phyloP scores from a whole-genome alignment of 1,140 invertebrate species.

The Drosophila parabipectinata region DNA sequence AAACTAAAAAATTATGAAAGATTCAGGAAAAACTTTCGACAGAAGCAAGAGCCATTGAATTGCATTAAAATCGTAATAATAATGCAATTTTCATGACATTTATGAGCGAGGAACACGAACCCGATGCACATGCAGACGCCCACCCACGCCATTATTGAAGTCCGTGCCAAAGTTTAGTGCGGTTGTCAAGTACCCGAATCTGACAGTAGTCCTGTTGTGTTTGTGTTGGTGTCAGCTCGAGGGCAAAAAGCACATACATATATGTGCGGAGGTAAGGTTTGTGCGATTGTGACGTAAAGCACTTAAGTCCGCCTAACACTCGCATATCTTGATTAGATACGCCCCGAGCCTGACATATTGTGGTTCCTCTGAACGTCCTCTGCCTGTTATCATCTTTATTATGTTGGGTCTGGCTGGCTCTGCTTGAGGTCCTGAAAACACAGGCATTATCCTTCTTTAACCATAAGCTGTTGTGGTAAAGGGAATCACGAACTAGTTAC shows the following conservation, averaged over 20 bases:
- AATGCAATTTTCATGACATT: constrained; percentile 61
- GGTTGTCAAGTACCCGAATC: constrained; percentile 43
- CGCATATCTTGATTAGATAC: constrained; percentile 64
- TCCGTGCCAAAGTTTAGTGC: constrained; percentile 18
- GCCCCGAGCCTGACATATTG: constrained; percentile 48
- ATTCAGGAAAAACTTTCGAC: background rate
- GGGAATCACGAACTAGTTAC: no score
- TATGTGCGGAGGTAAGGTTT: background rate
- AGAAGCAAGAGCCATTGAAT: constrained; percentile 49
- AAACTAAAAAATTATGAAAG: background rate
- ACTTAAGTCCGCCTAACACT: constrained; percentile 55
- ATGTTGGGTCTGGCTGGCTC: background rate
- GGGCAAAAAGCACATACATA: background rate
- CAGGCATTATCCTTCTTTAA: background rate
- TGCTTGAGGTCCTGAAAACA: background rate
- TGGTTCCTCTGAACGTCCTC: constrained; percentile 1
- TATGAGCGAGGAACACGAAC: constrained; percentile 18
- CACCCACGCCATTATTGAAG: constrained; percentile 18
- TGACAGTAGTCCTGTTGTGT: constrained; percentile 2
- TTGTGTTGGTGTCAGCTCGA: constrained; percentile 8
- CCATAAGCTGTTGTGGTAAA: background rate
- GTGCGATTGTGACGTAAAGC: constrained; percentile 32
- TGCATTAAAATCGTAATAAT: constrained; percentile 58
- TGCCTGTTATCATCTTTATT: background rate
- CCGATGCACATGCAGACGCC: background rate